Evolutionary conservation across 2,797 vertebrate genomes (phyloP), one percentile per base, ranked within the genome.

Genomic region (Intellagama lesueurii): DNA sequence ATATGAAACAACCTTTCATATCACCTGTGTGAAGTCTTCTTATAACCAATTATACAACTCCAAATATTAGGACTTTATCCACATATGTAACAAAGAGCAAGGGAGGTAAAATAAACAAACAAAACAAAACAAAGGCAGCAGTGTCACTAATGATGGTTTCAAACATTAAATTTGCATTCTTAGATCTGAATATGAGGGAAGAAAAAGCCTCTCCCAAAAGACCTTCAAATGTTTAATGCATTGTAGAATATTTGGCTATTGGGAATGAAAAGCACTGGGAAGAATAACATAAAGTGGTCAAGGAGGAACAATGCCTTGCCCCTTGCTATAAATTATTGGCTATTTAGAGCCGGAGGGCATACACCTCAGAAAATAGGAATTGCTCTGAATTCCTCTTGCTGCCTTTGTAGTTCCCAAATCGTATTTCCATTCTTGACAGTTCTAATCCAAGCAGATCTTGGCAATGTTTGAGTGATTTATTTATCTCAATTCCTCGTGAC

Each of bases 391-490:
- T 90, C 60, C 47, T 52, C 44, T 52, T 89, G 56, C 56, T 16
- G 69, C 88, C 72, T 89, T 90, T 93, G 92, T 17, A 78, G 88
- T 91, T 92, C 88, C 89, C 77, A 87, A 94, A 92, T 40, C 90
- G 83, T 91, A 91, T 93, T 91, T 83, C 90, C 91, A 88, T 91
- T 88, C 92, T 87, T 81, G 93, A 88, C 89, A 92, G 88, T 88
- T 83, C 92, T 93, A 92, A 87, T 90, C 80, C 88, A 91, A 92
- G 75, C 87, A 92, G 89, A 92, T 94, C 87, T 93, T 87, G 86
- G 90, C 81, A 14, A 30, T 35, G 91, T 82, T 86, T 47, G 90
- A 91, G 89, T 86, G 91, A 94, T 93, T 95, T 94, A 91, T 94
- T 90, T 91, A 78, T 87, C 80, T 77, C 89, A 90, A 83, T 90